A percentile compares a stretch with the other conserved stretches of the same genome.
Evolutionary conservation across 1,140 invertebrate species (phyloP).

Genomic region (Sarcophaga bullata): DNA sequence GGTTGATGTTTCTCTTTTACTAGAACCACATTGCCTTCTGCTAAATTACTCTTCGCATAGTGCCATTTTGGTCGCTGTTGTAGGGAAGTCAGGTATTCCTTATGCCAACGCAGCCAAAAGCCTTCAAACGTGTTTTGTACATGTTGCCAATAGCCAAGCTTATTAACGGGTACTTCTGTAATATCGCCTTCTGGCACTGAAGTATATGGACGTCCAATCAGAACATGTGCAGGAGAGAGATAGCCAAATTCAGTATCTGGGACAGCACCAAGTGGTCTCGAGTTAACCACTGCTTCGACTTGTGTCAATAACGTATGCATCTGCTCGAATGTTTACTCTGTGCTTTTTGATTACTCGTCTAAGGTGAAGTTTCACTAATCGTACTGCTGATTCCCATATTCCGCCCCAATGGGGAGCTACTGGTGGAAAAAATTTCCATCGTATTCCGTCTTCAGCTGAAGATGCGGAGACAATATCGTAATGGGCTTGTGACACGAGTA

Average conservation of each 20-base stretch:
- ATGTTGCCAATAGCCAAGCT: conserved; percentile 45
- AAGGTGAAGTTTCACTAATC: conserved; percentile 22
- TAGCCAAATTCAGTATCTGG: no score
- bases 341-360: conserved; percentile 46
- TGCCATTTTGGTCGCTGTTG: conserved; percentile 49
- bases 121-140: conserved; percentile 41
- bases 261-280: no score
- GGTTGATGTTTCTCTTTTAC: conserved; percentile 58
- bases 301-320: conserved; percentile 48
- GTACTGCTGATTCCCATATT: no score
- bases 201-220: conserved; percentile 29
- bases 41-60: conserved; percentile 44
- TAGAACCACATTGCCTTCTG: conserved; percentile 55
- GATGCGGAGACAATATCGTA: neutral
- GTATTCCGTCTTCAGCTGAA: no score
- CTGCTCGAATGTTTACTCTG: conserved; percentile 52
- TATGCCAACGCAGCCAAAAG: conserved; percentile 49
- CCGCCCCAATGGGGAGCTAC: no score
- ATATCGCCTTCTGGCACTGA: conserved; percentile 51
- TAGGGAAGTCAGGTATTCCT: conserved; percentile 49
- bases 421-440: no score
- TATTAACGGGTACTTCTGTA: neutral
- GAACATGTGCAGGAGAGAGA: no score
- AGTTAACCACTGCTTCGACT: no score
- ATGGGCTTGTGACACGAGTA: neutral